A percentile compares a stretch with the other conserved stretches of the same genome.
These are phyloP conservation scores for Scrobipalpa costella DNA, from an alignment of 2,888 invertebrate genomes.

Conservation along the genomic window DNA sequence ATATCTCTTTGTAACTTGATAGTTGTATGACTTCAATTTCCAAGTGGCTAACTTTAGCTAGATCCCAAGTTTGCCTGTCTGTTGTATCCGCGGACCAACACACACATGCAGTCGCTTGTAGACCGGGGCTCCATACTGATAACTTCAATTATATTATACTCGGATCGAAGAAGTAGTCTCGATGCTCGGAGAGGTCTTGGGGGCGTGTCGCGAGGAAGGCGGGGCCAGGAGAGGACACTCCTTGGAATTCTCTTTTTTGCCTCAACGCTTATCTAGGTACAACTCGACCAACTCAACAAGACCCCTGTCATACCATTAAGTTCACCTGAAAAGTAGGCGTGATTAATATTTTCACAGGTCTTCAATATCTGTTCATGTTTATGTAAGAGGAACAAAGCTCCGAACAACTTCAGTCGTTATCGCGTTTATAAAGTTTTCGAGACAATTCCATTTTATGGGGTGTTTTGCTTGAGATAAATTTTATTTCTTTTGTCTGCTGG, in stretches of 20 bases:
- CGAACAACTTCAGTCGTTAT: slow-evolving; percentile 79
- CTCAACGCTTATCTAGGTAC: slow-evolving; percentile 71
- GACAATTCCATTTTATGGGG: slow-evolving; percentile 79
- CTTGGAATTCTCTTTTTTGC: slow-evolving; percentile 78
- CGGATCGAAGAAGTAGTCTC: slow-evolving; percentile 66
- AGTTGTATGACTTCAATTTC: background rate
- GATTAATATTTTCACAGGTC: slow-evolving; percentile 41
- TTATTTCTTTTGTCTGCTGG: slow-evolving; percentile 72
- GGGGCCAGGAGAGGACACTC: slow-evolving; percentile 74
- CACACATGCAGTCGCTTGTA: slow-evolving; percentile 26
- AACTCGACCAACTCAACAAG: slow-evolving; percentile 58
- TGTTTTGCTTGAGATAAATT: slow-evolving; percentile 78
- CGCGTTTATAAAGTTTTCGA: slow-evolving; percentile 79
- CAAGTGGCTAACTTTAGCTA: background rate
- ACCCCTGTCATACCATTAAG: slow-evolving; percentile 50
- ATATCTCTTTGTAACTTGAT: background rate
- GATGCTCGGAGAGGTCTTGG: slow-evolving; percentile 60
- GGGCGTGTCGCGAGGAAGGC: slow-evolving; percentile 72
- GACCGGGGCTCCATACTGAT: slow-evolving; percentile 38
- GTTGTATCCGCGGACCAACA: slow-evolving; percentile 32
- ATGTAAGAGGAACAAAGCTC: slow-evolving; percentile 75
- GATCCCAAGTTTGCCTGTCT: slow-evolving; percentile 1
- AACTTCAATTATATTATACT: slow-evolving; percentile 57
- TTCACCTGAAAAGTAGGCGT: slow-evolving; percentile 20
- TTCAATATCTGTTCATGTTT: slow-evolving; percentile 57